Percentiles rank a stretch among this genome's conserved stretches.
These are phyloP conservation scores for Dione vanillae DNA, from an alignment of 2,888 invertebrate species.

Conservation along the genomic window DNA sequence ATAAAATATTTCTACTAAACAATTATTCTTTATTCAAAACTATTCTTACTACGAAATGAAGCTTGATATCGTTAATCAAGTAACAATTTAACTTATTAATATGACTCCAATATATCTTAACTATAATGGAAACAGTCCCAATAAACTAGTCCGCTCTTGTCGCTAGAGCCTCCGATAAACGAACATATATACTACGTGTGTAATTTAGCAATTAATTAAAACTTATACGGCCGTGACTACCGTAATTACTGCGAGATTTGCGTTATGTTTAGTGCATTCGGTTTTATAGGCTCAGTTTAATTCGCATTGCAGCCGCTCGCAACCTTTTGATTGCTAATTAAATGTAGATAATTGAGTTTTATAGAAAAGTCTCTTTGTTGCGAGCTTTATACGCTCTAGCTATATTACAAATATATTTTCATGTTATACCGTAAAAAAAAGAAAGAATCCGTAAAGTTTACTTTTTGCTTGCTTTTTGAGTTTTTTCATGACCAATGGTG, in stretches of 20 bases:
- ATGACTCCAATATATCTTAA: background rate
- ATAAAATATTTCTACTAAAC: too few relatives aligned
- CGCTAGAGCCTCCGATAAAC: constrained; percentile 61
- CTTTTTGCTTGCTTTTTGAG: too few relatives aligned
- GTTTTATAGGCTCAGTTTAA: constrained; percentile 56
- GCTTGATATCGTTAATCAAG: too few relatives aligned
- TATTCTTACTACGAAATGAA: too few relatives aligned
- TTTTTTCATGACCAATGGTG: too few relatives aligned
- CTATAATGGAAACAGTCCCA: constrained; percentile 55
- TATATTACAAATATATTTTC: background rate
- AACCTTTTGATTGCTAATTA: constrained; percentile 35
- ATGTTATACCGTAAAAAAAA: too few relatives aligned
- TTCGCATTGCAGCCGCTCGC: constrained; percentile 35
- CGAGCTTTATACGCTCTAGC: background rate
- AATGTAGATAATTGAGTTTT: constrained; percentile 30
- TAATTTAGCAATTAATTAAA: constrained; percentile 83
- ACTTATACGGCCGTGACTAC: constrained; percentile 77
- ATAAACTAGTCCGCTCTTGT: constrained; percentile 60
- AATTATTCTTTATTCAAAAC: too few relatives aligned
- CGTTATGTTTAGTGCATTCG: constrained; percentile 67
- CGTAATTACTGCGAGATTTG: constrained; percentile 74
- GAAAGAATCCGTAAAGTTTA: too few relatives aligned
- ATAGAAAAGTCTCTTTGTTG: constrained; percentile 27
- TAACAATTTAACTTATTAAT: too few relatives aligned
- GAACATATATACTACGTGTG: constrained; percentile 68